Conservation (phyloP, 2,113 vertebrate genomes). For the Abramis brama region DNA sequence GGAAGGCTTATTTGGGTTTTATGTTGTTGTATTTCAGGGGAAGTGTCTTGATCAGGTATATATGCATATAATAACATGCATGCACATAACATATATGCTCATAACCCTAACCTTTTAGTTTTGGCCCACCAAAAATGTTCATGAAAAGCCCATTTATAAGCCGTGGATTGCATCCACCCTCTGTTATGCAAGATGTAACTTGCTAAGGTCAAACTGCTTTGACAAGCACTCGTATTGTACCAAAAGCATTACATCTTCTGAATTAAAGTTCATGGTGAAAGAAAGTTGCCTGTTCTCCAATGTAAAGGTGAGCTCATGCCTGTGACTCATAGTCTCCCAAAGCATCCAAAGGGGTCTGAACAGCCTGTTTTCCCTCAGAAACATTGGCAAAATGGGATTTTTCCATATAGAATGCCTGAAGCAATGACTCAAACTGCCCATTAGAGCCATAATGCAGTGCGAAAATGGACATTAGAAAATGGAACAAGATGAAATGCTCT, state of each 20-base stretch:
- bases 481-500: not conserved
- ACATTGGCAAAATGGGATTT: not conserved
- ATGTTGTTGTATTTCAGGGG: not conserved
- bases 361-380: not conserved
- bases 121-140: not conserved
- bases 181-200: not conserved
- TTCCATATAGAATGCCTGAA: constrained; percentile 15
- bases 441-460: not conserved
- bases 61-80: not conserved
- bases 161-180: not conserved
- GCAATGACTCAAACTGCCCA: not conserved
- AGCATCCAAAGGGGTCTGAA: not conserved
- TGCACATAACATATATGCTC: too few relatives aligned
- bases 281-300: constrained; percentile 30
- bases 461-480: not conserved
- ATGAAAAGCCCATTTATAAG: constrained; percentile 35
- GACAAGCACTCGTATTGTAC: not conserved
- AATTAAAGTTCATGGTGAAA: constrained; percentile 12
- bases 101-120: not conserved
- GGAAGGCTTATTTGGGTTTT: not conserved
- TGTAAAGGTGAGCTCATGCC: constrained; percentile 40
- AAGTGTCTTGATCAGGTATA: not conserved
- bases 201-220: not conserved
- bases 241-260: not conserved
- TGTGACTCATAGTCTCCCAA: constrained; percentile 49